A percentile compares a stretch with the other conserved stretches of the same genome.
Conservation (phyloP, 2,888 invertebrate genomes). For the Rhimphoctona megacephalus region DNA sequence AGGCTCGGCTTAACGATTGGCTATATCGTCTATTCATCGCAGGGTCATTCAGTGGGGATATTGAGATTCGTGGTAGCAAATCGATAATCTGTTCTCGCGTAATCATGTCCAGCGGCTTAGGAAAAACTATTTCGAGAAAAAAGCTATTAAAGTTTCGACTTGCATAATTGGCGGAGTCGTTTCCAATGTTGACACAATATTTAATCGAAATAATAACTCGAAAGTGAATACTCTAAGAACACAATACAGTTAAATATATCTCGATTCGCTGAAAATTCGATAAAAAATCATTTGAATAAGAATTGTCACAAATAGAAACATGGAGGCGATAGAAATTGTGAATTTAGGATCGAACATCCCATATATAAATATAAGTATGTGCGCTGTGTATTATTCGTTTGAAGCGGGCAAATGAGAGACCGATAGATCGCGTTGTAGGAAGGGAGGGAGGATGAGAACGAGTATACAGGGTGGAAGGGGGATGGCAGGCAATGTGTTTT, state of each 20-base stretch:
- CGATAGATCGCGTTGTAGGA: slow-evolving; percentile 18
- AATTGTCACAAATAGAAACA: not conserved
- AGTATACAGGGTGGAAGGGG: slow-evolving; percentile 3
- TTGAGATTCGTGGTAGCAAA: not conserved
- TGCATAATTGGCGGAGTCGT: not conserved
- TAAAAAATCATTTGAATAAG: not conserved
- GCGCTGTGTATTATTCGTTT: not conserved
- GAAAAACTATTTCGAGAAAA: not conserved
- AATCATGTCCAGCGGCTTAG: not conserved
- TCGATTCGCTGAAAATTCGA: not conserved
- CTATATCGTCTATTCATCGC: not conserved
- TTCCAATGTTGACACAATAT: not conserved
- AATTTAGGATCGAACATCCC: not conserved
- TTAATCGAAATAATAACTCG: not conserved
- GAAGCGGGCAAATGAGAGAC: not conserved
- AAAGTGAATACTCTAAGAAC: not conserved
- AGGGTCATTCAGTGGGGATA: not conserved
- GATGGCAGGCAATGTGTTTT: slow-evolving; percentile 51
- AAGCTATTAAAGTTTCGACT: not conserved
- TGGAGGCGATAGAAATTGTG: not conserved
- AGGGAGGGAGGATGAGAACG: slow-evolving; percentile 19
- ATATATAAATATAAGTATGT: slow-evolving; percentile 21
- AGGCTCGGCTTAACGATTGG: not conserved
- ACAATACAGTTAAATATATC: not conserved
- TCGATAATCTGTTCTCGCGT: not conserved